phyloP scores from a whole-genome alignment of 2,797 vertebrate genomes.

The Xerus rutilus region DNA sequence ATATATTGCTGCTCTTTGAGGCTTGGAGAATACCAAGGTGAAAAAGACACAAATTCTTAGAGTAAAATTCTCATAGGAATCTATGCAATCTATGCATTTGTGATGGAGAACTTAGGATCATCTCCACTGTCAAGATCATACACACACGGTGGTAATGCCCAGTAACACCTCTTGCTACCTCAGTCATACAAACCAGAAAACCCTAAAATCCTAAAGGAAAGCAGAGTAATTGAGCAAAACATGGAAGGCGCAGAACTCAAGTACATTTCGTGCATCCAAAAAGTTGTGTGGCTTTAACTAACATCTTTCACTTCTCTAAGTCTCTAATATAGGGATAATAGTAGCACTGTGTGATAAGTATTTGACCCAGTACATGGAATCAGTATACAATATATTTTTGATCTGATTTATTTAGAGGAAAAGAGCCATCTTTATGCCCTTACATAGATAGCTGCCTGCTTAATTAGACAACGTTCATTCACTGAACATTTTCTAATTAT shows the following conservation, averaged over 20 bases:
- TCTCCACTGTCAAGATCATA: not conserved
- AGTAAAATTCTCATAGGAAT: not conserved
- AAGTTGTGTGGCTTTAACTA: not conserved
- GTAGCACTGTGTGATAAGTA: not conserved
- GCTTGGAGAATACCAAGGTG: not conserved
- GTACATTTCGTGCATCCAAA: not conserved
- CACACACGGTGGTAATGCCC: not conserved
- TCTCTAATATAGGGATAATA: not conserved
- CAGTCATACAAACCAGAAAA: not conserved
- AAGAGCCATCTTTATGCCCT: not conserved
- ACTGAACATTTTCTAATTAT: not conserved
- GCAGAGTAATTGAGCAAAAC: not conserved
- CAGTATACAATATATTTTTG: not conserved
- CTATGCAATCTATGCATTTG: not conserved
- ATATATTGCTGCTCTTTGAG: not conserved
- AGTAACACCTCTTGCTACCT: not conserved
- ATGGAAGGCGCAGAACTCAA: not conserved
- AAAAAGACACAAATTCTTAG: not conserved
- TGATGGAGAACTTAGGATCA: not conserved
- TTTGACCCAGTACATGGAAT: not conserved
- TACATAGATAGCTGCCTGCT: not conserved
- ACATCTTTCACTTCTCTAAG: not conserved
- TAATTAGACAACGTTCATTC: not conserved
- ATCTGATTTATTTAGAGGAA: not conserved
- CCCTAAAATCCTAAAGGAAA: not conserved